Base-by-base conservation (phyloP, 2,113 vertebrate genomes). In the Leptosomus discolor region DNA sequence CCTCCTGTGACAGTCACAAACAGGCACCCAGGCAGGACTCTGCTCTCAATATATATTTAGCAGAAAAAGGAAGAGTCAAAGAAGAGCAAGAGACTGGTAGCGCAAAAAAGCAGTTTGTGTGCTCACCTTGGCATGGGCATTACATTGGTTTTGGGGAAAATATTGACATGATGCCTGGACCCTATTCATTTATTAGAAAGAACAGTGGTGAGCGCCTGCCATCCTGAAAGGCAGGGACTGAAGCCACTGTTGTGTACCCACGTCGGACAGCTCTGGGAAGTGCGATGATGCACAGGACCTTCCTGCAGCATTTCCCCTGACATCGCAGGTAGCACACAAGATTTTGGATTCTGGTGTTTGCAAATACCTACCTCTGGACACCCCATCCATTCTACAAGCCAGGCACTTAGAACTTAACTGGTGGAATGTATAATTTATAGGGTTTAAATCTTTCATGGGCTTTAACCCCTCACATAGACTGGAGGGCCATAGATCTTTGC, bases 261-360 rank as follows among this genome's bases (percentile, higher is more conserved):
- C 3, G 5, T 13, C 73, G 73, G 63, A 65, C 1, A 2, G 39
- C 37, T n/a, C 77, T 48, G 69, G 36, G 69, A 37, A 48, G 77
- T 2, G 2, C 46, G 43, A 82, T 0, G 1, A 32, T 5, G 32
- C 15, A 17, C 3, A 14, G 56, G 11, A 73, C 43, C 32, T n/a
- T 78, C 46, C 74, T 63, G 58, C 69, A 70, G 58, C 54, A 24
- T 8, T 29, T 46, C 27, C 37, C 46, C 39, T 45, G 21, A 26
- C 45, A 6, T 8, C 50, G 65, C 67, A 58, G 39, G 39, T 60
- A 75, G 61, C 43, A 36, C 1, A 0, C 15, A 9, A 34, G 7
- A 10, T 46, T 75, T 37, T 48, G 7, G 23, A 63, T 71, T 56
- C 81, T 19, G 23, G 39, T 23, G 78, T 76, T 71, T 56, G 91